These are phyloP conservation scores for Diadegma fenestrale DNA, from an alignment of 2,888 invertebrate genomes.

Conservation along the genomic window DNA sequence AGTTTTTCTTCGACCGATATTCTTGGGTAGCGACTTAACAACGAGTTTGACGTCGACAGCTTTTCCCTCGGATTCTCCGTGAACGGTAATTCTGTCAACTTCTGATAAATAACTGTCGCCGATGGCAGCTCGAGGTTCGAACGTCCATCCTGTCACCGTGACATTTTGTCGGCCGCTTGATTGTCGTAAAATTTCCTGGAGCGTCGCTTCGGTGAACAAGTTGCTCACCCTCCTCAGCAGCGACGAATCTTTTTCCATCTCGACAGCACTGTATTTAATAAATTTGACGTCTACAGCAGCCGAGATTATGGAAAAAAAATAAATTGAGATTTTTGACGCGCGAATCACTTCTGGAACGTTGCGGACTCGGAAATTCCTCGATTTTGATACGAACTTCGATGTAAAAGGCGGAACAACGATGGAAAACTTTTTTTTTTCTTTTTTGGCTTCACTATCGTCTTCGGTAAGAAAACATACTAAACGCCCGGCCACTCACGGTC, in stretches of 20 bases:
- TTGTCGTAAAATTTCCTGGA: constrained; percentile 83
- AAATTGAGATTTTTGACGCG: neutral
- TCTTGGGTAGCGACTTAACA: constrained; percentile 89
- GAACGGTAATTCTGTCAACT: constrained; percentile 87
- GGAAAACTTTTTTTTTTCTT: neutral
- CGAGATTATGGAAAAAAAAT: neutral
- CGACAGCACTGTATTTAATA: neutral
- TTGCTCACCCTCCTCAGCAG: constrained; percentile 74
- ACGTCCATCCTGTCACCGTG: constrained; percentile 84
- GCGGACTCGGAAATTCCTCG: neutral
- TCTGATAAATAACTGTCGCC: constrained; percentile 91
- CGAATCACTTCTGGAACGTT: neutral
- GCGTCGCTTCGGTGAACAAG: constrained; percentile 83
- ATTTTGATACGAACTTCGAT: neutral
- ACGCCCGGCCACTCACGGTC: neutral
- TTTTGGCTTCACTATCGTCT: neutral
- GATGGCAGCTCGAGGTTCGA: constrained; percentile 85
- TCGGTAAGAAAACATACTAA: neutral
- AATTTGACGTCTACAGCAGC: neutral
- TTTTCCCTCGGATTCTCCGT: constrained; percentile 83
- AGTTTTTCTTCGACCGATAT: constrained; percentile 87
- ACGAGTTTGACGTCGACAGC: constrained; percentile 86
- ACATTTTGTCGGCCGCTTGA: constrained; percentile 79
- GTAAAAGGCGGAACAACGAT: neutral
- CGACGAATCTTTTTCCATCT: constrained; percentile 63